Conservation (phyloP, 1,140 invertebrate species). For the Bathynomus jamesi region DNA sequence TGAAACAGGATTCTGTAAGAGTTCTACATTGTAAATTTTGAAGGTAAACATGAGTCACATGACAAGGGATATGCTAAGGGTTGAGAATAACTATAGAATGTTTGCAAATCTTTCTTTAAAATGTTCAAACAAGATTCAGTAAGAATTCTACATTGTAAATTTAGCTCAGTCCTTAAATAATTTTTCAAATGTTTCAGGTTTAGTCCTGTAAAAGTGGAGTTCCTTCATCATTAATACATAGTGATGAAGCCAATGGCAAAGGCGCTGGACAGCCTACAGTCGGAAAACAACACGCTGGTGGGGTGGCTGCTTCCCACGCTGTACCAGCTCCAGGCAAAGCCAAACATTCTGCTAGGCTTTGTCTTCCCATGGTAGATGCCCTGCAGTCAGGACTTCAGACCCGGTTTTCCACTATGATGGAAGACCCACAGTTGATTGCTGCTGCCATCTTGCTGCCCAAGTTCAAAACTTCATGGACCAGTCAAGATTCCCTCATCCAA, state of each 20-base stretch:
- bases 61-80: too few relatives aligned
- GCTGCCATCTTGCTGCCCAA: constrained; percentile 5
- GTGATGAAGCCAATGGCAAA: constrained; percentile 1
- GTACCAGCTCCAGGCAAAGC: background rate
- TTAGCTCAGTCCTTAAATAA: too few relatives aligned
- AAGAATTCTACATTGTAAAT: too few relatives aligned
- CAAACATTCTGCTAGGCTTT: constrained; percentile 3
- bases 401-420: constrained; percentile 6
- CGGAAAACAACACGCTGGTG: background rate
- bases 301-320: too few relatives aligned
- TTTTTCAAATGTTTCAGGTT: constrained; percentile 3
- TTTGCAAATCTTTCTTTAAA: too few relatives aligned
- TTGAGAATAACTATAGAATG: too few relatives aligned
- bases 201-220: background rate
- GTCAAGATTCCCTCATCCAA: background rate
- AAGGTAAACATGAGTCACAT: too few relatives aligned
- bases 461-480: background rate
- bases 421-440: constrained; percentile 1
- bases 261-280: background rate
- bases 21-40: too few relatives aligned
- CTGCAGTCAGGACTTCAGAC: background rate
- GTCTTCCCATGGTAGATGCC: background rate
- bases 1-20: too few relatives aligned
- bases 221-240: background rate
- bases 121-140: too few relatives aligned